Percentiles rank a stretch among this genome's conserved stretches.
These are phyloP conservation scores for Archaeoteleia sp. DNA, from an alignment of 2,888 invertebrate genomes.

Conservation along the genomic window DNA sequence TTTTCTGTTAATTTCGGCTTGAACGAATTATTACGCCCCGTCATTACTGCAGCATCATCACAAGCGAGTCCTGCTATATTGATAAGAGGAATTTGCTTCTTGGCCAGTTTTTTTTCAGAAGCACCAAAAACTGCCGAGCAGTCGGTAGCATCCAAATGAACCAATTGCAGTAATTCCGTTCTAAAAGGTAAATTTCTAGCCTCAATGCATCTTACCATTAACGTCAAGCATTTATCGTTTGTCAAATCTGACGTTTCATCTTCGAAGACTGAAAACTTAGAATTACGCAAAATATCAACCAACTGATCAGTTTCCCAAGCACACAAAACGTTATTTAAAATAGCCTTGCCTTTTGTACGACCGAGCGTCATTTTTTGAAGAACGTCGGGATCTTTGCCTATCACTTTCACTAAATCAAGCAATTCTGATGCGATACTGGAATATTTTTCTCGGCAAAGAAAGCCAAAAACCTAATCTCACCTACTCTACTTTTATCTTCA, in stretches of 20 bases:
- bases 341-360: no score
- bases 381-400: no score
- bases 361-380: no score
- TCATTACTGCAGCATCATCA: slow-evolving; percentile 18
- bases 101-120: neutral
- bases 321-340: no score
- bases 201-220: neutral
- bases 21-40: slow-evolving; percentile 6
- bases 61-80: slow-evolving; percentile 6
- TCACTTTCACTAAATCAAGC: slow-evolving; percentile 25
- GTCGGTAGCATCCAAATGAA: slow-evolving; percentile 5
- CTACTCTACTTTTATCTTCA: neutral
- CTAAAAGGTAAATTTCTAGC: neutral
- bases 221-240: neutral
- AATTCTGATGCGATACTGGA: slow-evolving; percentile 10
- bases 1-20: slow-evolving; percentile 7
- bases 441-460: slow-evolving; percentile 41
- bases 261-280: neutral
- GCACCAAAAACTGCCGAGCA: neutral
- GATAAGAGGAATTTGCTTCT: slow-evolving; percentile 7
- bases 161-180: neutral
- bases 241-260: slow-evolving; percentile 7
- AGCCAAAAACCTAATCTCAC: slow-evolving; percentile 30
- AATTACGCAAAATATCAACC: no score
- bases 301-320: no score